These are phyloP conservation scores for Rhopalosiphum nymphaeae DNA, from an alignment of 2,888 invertebrate species.

Conservation along the genomic window DNA sequence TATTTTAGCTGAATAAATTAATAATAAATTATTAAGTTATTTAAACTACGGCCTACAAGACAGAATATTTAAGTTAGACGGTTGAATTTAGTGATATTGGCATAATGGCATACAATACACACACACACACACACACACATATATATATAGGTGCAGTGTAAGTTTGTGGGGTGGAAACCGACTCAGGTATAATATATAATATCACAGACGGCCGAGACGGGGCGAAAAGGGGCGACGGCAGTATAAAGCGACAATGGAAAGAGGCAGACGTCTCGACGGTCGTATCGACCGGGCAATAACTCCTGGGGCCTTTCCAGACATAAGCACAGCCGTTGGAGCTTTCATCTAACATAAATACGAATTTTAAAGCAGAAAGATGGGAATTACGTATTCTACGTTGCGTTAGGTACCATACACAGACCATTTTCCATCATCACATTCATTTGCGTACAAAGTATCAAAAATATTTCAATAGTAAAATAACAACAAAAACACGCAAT, in stretches of 20 bases:
- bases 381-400: not conserved
- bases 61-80: not conserved
- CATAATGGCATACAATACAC: not conserved
- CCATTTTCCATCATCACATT: not conserved
- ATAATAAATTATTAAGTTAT: not conserved
- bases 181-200: constrained; percentile 43
- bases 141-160: not conserved
- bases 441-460: not conserved
- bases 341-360: constrained; percentile 20
- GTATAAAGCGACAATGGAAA: constrained; percentile 37
- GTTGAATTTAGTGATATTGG: not conserved
- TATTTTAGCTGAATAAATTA: not conserved
- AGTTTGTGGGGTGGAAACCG: not conserved
- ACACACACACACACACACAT: not conserved
- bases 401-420: not conserved
- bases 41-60: no score
- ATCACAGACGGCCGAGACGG: not conserved
- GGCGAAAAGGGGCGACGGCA: not conserved
- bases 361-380: constrained; percentile 14
- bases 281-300: constrained; percentile 59
- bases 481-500: not conserved
- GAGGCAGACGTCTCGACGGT: constrained; percentile 45
- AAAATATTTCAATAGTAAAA: constrained; percentile 25
- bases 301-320: constrained; percentile 29
- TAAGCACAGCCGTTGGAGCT: constrained; percentile 1